Conservation (phyloP, 2,113 vertebrate species). For the cat (Felis catus) region DNA sequence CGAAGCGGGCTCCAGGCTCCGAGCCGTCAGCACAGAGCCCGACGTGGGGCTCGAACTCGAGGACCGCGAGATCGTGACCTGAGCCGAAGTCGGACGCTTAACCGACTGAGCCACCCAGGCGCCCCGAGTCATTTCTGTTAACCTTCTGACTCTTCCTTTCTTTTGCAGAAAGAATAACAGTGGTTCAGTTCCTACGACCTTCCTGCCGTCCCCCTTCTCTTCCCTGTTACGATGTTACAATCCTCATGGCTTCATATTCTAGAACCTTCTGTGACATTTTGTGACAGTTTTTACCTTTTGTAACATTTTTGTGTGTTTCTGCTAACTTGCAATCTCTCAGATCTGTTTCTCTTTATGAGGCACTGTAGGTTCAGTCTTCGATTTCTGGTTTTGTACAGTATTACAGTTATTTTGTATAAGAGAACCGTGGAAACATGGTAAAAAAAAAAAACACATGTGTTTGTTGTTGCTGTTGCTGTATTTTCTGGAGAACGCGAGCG, state of each 20-base stretch:
- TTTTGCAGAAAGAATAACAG: background rate
- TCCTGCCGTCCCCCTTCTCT: background rate
- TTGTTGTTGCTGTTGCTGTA: background rate
- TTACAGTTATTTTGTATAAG: background rate
- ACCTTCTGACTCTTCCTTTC: background rate
- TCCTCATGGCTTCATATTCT: background rate
- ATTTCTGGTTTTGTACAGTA: background rate
- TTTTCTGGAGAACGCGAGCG: background rate
- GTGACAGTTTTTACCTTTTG: background rate
- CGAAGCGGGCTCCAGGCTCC: too few relatives aligned
- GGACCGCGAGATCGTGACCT: too few relatives aligned
- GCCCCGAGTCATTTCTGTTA: background rate
- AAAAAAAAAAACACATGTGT: background rate
- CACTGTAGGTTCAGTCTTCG: background rate
- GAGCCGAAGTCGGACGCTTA: rapidly evolving
- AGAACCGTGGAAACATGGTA: background rate
- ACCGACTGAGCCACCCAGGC: too few relatives aligned
- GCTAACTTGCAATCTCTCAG: background rate
- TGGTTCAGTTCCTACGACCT: background rate
- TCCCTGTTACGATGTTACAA: background rate
- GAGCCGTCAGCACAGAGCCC: rapidly evolving
- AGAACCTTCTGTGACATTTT: background rate
- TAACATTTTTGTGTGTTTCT: background rate
- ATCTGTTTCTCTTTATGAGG: background rate
- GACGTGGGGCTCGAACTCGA: rapidly evolving